Percentiles rank a stretch among this genome's conserved stretches.
phyloP scores from a whole-genome alignment of 2,888 invertebrate species.

The Conchocele bisecta region DNA sequence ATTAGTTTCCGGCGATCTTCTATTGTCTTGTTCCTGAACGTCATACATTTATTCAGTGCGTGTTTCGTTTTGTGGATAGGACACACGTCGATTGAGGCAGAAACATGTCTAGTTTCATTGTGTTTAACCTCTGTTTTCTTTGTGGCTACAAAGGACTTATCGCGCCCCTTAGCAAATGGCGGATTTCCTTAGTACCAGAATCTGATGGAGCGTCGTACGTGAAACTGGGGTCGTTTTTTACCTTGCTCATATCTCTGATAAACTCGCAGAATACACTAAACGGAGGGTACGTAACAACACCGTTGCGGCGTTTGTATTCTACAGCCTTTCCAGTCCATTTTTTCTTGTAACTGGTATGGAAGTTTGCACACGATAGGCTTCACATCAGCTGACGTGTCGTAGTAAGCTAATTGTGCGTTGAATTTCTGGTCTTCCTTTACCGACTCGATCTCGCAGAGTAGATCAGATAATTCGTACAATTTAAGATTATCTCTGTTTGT shows the following conservation, averaged over 20 bases:
- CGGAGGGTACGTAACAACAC: conserved; percentile 46
- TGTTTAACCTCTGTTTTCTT: not conserved
- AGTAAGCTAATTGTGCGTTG: conserved; percentile 35
- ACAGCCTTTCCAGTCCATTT: conserved; percentile 54
- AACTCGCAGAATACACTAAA: conserved; percentile 51
- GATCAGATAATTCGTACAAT: conserved; percentile 43
- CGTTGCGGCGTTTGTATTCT: conserved; percentile 26
- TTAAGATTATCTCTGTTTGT: conserved; percentile 36
- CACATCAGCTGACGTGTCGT: conserved; percentile 50
- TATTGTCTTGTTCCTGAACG: conserved; percentile 19
- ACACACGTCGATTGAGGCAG: too few species aligned
- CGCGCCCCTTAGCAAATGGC: too few species aligned
- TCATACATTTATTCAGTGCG: conserved; percentile 25
- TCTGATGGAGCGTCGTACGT: not conserved
- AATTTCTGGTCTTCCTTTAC: conserved; percentile 40
- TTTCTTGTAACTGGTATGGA: conserved; percentile 44
- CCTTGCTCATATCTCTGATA: conserved; percentile 36
- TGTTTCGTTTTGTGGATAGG: conserved; percentile 27
- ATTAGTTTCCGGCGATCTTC: conserved; percentile 31
- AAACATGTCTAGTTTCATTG: too few species aligned
- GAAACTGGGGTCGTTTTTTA: conserved; percentile 52
- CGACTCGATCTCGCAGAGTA: conserved; percentile 43
- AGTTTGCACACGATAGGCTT: conserved; percentile 55
- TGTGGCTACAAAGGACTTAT: not conserved
- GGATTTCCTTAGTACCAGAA: too few species aligned